Evolutionary conservation across 2,113 vertebrate species (phyloP).

Genomic region (Myocastor coypus): DNA sequence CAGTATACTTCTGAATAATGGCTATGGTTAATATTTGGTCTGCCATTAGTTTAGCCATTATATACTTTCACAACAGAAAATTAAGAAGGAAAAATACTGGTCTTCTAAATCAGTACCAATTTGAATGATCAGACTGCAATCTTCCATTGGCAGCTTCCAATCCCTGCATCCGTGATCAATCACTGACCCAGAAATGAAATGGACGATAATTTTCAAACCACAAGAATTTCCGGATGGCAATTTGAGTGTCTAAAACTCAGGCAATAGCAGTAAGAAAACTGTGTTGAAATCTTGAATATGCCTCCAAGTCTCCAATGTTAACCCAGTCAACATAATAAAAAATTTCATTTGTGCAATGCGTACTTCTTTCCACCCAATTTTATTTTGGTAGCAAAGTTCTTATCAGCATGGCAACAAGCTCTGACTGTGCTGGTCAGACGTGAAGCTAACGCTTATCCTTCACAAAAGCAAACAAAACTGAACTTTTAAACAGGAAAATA

Average conservation of each 20-base stretch:
- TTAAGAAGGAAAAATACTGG: slow-evolving; percentile 51
- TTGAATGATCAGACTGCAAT: slow-evolving; percentile 47
- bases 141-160: slow-evolving; percentile 25
- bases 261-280: background rate
- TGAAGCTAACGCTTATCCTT: background rate
- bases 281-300: background rate
- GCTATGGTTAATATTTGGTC: background rate
- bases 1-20: background rate
- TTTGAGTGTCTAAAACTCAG: background rate
- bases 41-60: background rate
- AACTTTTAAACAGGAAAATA: background rate
- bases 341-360: background rate
- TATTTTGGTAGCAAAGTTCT: background rate
- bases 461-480: background rate
- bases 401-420: background rate
- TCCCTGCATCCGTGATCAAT: background rate
- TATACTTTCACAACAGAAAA: slow-evolving; percentile 28
- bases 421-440: background rate
- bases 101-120: slow-evolving; percentile 62
- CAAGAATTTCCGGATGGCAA: slow-evolving; percentile 3
- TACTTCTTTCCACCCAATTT: background rate
- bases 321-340: background rate
- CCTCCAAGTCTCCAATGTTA: background rate
- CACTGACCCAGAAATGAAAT: background rate
- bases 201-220: background rate